Evolutionary conservation across 2,797 vertebrate species (phyloP).

Genomic region (Staurois parvus): DNA sequence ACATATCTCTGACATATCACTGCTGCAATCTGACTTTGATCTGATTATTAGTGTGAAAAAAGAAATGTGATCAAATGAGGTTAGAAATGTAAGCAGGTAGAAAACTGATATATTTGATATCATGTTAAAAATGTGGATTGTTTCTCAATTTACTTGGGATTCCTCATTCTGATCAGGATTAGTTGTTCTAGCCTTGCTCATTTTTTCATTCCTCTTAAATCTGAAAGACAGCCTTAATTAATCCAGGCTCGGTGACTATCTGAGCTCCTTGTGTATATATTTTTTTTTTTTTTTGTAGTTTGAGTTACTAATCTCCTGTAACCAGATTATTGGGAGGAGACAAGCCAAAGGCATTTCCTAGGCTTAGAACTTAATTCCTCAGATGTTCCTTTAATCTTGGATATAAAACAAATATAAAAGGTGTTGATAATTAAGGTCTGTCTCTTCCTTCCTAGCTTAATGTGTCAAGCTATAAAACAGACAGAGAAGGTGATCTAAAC

Average conservation of each 20-base stretch:
- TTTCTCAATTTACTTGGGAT: constrained; percentile 35
- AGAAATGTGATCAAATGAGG: not conserved
- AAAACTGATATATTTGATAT: not conserved
- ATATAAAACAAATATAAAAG: constrained; percentile 61
- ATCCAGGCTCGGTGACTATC: constrained; percentile 46
- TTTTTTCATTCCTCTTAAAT: constrained; percentile 42
- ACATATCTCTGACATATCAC: too few species aligned
- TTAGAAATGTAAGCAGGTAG: not conserved
- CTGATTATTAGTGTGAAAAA: too few species aligned
- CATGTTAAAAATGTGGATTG: constrained; percentile 16
- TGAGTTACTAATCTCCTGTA: constrained; percentile 60
- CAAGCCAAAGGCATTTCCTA: constrained; percentile 44
- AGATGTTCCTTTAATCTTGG: constrained; percentile 62
- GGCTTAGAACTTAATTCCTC: constrained; percentile 60
- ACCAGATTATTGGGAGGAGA: constrained; percentile 58
- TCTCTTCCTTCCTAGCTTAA: constrained; percentile 14
- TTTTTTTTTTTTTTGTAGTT: constrained; percentile 56
- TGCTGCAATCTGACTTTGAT: too few species aligned
- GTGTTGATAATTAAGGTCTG: constrained; percentile 46
- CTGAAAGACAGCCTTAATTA: constrained; percentile 52
- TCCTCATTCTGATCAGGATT: constrained; percentile 41
- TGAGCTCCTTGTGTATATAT: constrained; percentile 27
- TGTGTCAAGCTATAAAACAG: not conserved
- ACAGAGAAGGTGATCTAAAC: not conserved
- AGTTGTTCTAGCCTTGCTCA: constrained; percentile 30